phyloP scores from a whole-genome alignment of 2,113 vertebrate genomes.

The Tyrannus savana region DNA sequence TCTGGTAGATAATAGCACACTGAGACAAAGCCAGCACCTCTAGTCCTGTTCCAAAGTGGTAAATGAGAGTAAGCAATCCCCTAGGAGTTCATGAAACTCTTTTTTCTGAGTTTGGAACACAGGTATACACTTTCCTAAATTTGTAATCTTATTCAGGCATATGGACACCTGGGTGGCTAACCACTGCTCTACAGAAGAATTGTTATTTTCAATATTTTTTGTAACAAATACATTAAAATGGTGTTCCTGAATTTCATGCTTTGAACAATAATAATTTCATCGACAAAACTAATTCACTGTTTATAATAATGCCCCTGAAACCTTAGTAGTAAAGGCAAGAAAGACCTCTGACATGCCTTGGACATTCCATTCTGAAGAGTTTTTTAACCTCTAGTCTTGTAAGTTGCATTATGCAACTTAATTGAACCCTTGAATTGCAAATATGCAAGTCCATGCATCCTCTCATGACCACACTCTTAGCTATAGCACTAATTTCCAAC shows the following conservation, averaged over 20 bases:
- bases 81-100: background rate
- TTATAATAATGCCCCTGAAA: background rate
- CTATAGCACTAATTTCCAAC: background rate
- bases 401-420: background rate
- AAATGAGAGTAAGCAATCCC: background rate
- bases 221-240: conserved; percentile 27
- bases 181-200: background rate
- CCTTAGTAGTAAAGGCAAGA: background rate
- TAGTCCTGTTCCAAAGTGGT: background rate
- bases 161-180: background rate
- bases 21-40: background rate
- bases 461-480: background rate
- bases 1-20: background rate
- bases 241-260: conserved; percentile 37
- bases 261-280: conserved; percentile 35
- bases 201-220: conserved; percentile 50
- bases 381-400: background rate
- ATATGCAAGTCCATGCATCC: background rate
- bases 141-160: background rate
- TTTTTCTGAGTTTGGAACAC: background rate
- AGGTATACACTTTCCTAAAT: background rate
- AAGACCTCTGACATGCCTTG: background rate
- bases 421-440: background rate
- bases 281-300: conserved; percentile 33
- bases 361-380: background rate